A percentile compares a stretch with the other conserved stretches of the same genome.
Evolutionary conservation across 2,113 vertebrate species (phyloP).

Genomic region (Perccottus glenii): DNA sequence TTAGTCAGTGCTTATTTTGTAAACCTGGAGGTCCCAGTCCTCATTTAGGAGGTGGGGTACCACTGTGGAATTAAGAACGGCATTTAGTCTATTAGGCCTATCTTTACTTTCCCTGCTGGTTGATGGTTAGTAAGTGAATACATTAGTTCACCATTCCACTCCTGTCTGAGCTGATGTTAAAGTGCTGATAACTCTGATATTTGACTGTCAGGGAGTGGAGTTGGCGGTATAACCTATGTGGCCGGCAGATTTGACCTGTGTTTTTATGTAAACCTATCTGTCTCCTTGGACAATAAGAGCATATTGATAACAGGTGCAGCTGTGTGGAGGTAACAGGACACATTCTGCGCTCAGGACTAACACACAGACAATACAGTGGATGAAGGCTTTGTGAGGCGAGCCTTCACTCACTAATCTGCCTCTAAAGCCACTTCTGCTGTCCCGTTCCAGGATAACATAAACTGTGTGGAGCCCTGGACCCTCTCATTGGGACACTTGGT

Average conservation of each 20-base stretch:
- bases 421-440: constrained; percentile 1
- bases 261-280: constrained; percentile 12
- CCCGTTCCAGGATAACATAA: background rate
- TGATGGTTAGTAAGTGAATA: too few species aligned
- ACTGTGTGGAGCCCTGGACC: background rate
- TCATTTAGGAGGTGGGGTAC: too few species aligned
- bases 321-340: constrained; percentile 54
- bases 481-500: background rate
- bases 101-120: too few species aligned
- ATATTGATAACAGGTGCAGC: constrained; percentile 46
- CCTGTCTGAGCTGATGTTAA: background rate
- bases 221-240: background rate
- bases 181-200: background rate
- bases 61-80: too few species aligned
- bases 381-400: constrained; percentile 3
- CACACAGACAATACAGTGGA: constrained; percentile 12
- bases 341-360: constrained; percentile 37
- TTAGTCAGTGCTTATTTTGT: too few species aligned
- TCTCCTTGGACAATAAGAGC: constrained; percentile 30
- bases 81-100: too few species aligned
- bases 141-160: background rate
- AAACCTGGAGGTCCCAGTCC: too few species aligned
- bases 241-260: background rate
- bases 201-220: background rate
- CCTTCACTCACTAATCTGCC: background rate